Base-by-base conservation (phyloP, 2,113 vertebrate genomes). In the Paracanthobrama guichenoti region DNA sequence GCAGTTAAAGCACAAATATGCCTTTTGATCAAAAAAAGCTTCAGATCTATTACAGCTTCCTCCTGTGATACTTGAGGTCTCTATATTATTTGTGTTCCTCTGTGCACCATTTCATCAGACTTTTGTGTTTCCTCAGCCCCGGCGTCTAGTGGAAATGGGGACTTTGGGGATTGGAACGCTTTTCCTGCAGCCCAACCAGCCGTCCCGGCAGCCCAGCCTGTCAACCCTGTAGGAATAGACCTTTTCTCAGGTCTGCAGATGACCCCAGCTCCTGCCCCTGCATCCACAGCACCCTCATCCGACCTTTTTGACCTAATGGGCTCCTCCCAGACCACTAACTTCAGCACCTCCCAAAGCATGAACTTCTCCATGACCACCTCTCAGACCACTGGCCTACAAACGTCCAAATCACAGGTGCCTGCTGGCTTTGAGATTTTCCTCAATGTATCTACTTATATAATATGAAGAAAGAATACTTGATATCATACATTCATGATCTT, bases 81-180 rank as follows among this genome's bases (percentile, higher is more conserved):
- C 14, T 20, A 6, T 59, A 39, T 26, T 26, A 6, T 71, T 48
- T 81, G 8, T 26, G 14, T n/a, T 22, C 59, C 26, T 81, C 20
- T 62, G 35, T 42, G 35, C 22, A 6, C 31, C 35, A 53, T 67
- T 57, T 80, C 28, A 73, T 74, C 28, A 59, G 24, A 16, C 24
- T 3, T 78, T 79, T 71, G 84, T 73, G 3, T 76, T 26, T n/a
- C 84, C 84, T 83, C 85, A 94, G 94, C 90, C 87, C 89, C 93
- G 89, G 87, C 94, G 87, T 67, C 95, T 60, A 95, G 91, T 93
- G 94, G 94, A 85, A 97, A 95, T 72, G 96, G 95, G 92, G 97
- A 98, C 28, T 99, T 99, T 88, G 97, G 97, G 76, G 97, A 97
- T 85, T 99, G 97, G 98, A 97, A 96, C 88, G 95, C 97, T 90